phyloP scores from a whole-genome alignment of 2,113 vertebrate genomes.

The Anseranas semipalmata region DNA sequence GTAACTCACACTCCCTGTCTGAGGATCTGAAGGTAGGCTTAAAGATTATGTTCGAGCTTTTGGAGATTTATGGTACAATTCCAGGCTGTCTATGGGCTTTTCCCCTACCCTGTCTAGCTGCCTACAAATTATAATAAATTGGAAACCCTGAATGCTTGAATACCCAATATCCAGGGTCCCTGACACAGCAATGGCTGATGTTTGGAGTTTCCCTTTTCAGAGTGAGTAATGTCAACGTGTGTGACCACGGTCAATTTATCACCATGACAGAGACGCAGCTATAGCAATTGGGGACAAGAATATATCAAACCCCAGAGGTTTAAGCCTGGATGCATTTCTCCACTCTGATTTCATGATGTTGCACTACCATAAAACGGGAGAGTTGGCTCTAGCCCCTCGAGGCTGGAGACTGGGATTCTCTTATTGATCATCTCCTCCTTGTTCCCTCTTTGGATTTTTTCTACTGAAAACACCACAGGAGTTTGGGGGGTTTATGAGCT shows the following conservation, averaged over 20 bases:
- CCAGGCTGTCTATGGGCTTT: constrained; percentile 43
- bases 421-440: not conserved
- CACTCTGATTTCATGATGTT: not conserved
- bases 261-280: not conserved
- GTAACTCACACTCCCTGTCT: not conserved
- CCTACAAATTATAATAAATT: constrained; percentile 56
- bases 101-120: constrained; percentile 5
- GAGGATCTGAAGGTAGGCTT: constrained; percentile 12
- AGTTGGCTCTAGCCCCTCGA: not conserved
- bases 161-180: not conserved
- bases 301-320: not conserved
- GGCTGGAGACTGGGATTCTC: not conserved
- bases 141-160: constrained; percentile 1
- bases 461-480: not conserved
- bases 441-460: not conserved
- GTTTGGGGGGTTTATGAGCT: not conserved
- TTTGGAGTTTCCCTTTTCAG: not conserved
- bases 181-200: not conserved
- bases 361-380: not conserved
- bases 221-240: not conserved
- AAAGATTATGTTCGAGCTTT: constrained; percentile 39
- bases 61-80: constrained; percentile 40
- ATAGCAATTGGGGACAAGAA: not conserved
- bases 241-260: not conserved
- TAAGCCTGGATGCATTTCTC: not conserved